Evolutionary conservation across 2,888 invertebrate genomes (phyloP), one percentile per base, ranked within the genome.

Genomic region (Idaea dimidiata): DNA sequence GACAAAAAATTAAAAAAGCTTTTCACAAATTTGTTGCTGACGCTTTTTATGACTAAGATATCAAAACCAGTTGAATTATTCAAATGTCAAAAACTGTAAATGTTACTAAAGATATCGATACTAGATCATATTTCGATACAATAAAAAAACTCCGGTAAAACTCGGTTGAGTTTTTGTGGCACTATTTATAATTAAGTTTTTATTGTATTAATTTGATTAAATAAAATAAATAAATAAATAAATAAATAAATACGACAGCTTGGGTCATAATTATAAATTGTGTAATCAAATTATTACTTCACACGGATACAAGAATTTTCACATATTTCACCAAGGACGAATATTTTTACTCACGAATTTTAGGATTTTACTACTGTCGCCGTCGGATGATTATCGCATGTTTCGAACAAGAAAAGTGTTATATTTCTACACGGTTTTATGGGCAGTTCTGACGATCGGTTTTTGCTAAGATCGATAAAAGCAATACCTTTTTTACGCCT

Each of bases 401-500:
- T 5, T 54, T 3, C 16, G 3, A 16, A 54, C 7, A 18, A 56
- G 6, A 56, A 56, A 71, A 61, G 67, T 73, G 16, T 74, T 1
- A 61, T 87, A 10, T 61, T 86, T 6, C 77, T 79, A 54, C 85
- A 85, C 58, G 86, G 84, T 0, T 43, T 86, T 17, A 66, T 82
- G 62, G 83, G 81, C 1, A 81, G 80, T 64, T 77, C 84, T n/a
- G 77, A 77, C 43, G 83, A 86, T 63, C 84, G 84, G 84, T 60
- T 84, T 17, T 62, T 83, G 14, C 73, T 82, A 24, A 82, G 82
- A 2, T 67, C 76, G 17, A 70, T 75, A n/a, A 71, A 67, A 62
- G 70, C 80, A 10, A 64, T 86, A 6, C 80, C 84, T 0, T 84
- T 80, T 66, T 63, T 82, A 43, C 59, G 96, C 86, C 82, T 90